Conservation (phyloP, 1,140 invertebrate species). For the Melitaea cinxia region DNA sequence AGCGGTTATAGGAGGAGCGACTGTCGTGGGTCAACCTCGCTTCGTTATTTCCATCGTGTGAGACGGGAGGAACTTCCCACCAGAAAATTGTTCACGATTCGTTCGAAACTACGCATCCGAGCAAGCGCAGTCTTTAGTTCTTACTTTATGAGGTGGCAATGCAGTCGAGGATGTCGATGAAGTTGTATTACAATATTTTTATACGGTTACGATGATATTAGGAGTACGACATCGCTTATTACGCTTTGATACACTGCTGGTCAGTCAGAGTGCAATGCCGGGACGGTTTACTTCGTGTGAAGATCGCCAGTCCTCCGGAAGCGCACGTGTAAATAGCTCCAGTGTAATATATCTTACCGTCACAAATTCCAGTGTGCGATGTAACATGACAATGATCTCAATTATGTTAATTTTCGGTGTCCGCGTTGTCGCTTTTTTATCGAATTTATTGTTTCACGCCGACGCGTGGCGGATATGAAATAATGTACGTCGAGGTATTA, state of each 20-base stretch:
- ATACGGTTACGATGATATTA: slow-evolving; percentile 26
- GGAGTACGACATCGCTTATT: slow-evolving; percentile 20
- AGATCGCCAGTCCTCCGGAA: slow-evolving; percentile 4
- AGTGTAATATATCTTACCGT: slow-evolving; percentile 23
- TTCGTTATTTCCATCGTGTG: background rate
- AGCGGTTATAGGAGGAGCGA: background rate
- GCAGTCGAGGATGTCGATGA: background rate
- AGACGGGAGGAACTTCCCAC: background rate
- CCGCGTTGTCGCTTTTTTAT: slow-evolving; percentile 1
- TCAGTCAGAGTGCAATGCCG: slow-evolving; percentile 1
- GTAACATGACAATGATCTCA: slow-evolving; percentile 54
- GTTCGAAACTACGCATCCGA: background rate
- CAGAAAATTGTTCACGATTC: background rate
- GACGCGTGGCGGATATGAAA: background rate
- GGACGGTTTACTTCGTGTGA: slow-evolving; percentile 16
- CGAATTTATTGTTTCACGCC: slow-evolving; percentile 1
- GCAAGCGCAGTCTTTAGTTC: background rate
- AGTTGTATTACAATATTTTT: slow-evolving; percentile 39
- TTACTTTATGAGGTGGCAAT: too few relatives aligned
- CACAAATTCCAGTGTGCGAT: slow-evolving; percentile 41
- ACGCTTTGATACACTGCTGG: slow-evolving; percentile 18
- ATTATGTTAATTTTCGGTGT: slow-evolving; percentile 49
- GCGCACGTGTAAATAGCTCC: slow-evolving; percentile 31
- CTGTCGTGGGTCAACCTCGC: background rate
- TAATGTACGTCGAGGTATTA: background rate